phyloP scores from a whole-genome alignment of 2,797 vertebrate species.

The Vireo griseus region DNA sequence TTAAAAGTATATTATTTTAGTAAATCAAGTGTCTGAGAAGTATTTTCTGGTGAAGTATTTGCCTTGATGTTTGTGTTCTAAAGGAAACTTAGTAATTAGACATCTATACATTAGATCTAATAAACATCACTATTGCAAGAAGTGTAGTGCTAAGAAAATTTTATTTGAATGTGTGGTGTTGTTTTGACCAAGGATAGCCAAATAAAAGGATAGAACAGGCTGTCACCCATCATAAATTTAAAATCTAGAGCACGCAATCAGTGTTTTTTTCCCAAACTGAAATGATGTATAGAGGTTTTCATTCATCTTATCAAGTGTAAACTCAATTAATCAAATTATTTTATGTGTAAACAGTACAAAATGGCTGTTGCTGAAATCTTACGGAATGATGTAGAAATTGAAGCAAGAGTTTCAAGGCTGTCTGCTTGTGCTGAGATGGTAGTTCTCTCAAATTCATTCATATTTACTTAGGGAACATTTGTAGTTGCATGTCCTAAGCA shows the following conservation, averaged over 20 bases:
- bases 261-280: neutral
- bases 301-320: neutral
- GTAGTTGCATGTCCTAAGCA: neutral
- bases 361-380: neutral
- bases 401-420: neutral
- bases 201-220: neutral
- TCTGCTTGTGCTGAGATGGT: neutral
- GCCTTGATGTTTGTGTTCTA: neutral
- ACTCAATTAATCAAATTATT: neutral
- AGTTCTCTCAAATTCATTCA: neutral
- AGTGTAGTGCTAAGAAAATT: neutral
- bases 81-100: neutral
- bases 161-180: neutral
- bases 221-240: neutral
- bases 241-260: neutral
- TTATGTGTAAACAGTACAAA: neutral
- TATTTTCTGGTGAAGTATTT: neutral
- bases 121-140: neutral
- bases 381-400: neutral
- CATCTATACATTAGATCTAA: neutral
- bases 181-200: neutral
- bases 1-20: neutral
- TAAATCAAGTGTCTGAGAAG: neutral
- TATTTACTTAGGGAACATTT: neutral
- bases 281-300: neutral